Percentiles rank a stretch among this genome's conserved stretches.
Conservation (phyloP, 2,113 vertebrate genomes). For the Macroglossus sobrinus region DNA sequence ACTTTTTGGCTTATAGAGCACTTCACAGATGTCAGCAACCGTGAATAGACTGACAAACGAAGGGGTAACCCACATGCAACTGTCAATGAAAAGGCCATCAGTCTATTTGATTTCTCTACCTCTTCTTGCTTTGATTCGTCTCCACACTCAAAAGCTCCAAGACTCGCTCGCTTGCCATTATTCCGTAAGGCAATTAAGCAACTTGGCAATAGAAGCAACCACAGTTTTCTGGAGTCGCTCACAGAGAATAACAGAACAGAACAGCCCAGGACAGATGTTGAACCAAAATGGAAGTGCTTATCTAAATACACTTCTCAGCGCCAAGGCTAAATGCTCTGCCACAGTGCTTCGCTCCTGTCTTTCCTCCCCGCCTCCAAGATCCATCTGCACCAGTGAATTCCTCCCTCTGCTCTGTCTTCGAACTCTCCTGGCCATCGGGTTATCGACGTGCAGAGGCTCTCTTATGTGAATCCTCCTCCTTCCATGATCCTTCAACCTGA, state of each 20-base stretch:
- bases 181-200: constrained; percentile 58
- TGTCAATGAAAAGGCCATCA: constrained; percentile 53
- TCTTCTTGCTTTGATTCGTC: constrained; percentile 54
- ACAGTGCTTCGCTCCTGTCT: background rate
- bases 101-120: constrained; percentile 64
- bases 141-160: constrained; percentile 20
- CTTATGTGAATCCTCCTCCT: background rate
- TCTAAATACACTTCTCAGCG: constrained; percentile 22
- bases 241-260: constrained; percentile 50
- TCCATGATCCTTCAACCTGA: background rate
- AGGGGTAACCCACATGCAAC: background rate
- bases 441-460: rapidly evolving
- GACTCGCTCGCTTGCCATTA: background rate
- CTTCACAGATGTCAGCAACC: constrained; percentile 45
- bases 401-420: background rate
- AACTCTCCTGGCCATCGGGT: no score
- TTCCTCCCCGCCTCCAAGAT: background rate
- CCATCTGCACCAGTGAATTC: background rate
- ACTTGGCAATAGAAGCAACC: constrained; percentile 57
- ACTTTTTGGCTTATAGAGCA: constrained; percentile 17
- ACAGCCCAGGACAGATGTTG: background rate
- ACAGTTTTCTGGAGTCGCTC: constrained; percentile 46
- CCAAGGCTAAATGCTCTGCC: constrained; percentile 42
- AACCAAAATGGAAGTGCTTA: constrained; percentile 6
- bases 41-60: background rate